Evolutionary conservation across 2,113 vertebrate species (phyloP).

Genomic region (human): DNA sequence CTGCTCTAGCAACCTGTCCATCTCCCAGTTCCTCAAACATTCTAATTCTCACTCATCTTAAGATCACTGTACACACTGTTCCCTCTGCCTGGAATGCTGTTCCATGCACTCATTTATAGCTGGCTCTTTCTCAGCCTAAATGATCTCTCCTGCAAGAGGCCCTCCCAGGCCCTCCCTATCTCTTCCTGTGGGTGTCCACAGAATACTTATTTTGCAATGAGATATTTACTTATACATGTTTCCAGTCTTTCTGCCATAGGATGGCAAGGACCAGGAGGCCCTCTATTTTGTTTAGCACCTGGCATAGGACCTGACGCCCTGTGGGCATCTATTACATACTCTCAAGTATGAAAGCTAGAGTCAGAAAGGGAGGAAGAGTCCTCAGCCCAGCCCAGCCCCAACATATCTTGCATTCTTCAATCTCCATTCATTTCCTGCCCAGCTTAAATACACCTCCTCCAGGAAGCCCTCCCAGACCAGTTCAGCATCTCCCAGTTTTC

Average conservation of each 20-base stretch:
- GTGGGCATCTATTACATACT: neutral
- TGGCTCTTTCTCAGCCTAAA: neutral
- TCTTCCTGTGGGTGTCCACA: neutral
- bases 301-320: neutral
- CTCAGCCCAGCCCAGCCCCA: neutral
- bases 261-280: neutral
- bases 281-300: neutral
- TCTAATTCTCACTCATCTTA: neutral
- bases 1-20: neutral
- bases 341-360: too few species aligned
- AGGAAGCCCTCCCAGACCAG: neutral
- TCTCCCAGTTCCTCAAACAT: neutral
- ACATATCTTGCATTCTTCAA: neutral
- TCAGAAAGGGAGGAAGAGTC: neutral
- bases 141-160: neutral
- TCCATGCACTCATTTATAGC: neutral
- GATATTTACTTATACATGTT: neutral
- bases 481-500: neutral
- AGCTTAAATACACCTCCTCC: neutral
- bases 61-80: neutral
- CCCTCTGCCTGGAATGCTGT: neutral
- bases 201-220: neutral
- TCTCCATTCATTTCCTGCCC: neutral
- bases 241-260: neutral
- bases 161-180: neutral